phyloP scores from a whole-genome alignment of 1,140 invertebrate genomes.

The Drosophila parabipectinata region DNA sequence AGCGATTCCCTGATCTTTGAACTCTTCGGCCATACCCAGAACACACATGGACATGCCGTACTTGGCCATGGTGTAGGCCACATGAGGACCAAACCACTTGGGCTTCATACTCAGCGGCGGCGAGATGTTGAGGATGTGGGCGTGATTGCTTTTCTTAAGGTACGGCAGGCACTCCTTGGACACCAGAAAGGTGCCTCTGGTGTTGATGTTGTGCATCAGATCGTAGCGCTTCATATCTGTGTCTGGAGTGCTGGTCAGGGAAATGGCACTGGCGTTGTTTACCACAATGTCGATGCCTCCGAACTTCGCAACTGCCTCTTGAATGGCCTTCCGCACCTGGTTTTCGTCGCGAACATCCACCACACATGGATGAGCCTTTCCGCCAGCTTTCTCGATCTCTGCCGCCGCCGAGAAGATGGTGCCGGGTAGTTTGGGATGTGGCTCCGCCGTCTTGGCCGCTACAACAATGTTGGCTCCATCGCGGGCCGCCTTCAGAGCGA shows the following conservation, averaged over 20 bases:
- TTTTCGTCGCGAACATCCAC: slow-evolving; percentile 96
- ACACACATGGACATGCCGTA: slow-evolving; percentile 99
- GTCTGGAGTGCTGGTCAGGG: slow-evolving; percentile 92
- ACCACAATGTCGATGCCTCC: slow-evolving; percentile 98
- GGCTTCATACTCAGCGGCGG: slow-evolving; percentile 96
- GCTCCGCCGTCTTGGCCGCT: slow-evolving; percentile 97
- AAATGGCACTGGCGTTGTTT: slow-evolving; percentile 99
- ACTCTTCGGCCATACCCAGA: slow-evolving; percentile 97
- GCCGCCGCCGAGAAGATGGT: slow-evolving; percentile 98
- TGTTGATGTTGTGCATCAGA: slow-evolving; percentile 96
- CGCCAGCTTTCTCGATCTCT: slow-evolving; percentile 91
- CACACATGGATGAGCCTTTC: slow-evolving; percentile 95
- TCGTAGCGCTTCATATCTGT: slow-evolving; percentile 99
- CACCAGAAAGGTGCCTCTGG: slow-evolving; percentile 96
- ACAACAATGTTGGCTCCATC: slow-evolving; percentile 98
- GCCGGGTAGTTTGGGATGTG: slow-evolving; percentile 98
- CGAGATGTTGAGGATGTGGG: slow-evolving; percentile 98
- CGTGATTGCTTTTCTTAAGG: slow-evolving; percentile 94
- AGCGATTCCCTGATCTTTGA: slow-evolving; percentile 91
- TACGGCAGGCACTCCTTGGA: slow-evolving; percentile 97
- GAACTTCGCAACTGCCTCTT: slow-evolving; percentile 93
- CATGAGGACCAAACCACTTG: slow-evolving; percentile 96
- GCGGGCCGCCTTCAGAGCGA: slow-evolving; percentile 95
- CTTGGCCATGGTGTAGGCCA: slow-evolving; percentile 99
- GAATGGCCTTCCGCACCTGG: slow-evolving; percentile 92